These are phyloP conservation scores for Pipistrellus pygmaeus DNA, from an alignment of 2,797 vertebrate species.

Conservation along the genomic window DNA sequence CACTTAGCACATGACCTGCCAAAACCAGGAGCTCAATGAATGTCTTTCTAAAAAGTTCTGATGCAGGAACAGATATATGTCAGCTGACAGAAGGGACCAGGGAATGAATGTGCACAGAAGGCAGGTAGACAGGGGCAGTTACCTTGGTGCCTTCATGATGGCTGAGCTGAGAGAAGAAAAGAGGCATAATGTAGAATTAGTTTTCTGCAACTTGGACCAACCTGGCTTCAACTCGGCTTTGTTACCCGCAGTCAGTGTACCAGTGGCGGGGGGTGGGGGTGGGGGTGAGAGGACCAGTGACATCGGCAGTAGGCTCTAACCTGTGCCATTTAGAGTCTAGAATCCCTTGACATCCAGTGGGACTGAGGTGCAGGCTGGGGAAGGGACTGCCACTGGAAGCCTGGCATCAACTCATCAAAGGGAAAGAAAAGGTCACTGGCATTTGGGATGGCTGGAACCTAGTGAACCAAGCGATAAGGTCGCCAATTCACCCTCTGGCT, in stretches of 20 bases:
- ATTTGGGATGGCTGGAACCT: constrained; percentile 61
- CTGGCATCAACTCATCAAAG: constrained; percentile 24
- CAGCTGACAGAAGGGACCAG: not conserved
- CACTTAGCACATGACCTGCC: not conserved
- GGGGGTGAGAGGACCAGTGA: not conserved
- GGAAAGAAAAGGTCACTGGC: constrained; percentile 35
- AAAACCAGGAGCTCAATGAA: not conserved
- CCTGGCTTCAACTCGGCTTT: constrained; percentile 19
- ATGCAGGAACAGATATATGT: not conserved
- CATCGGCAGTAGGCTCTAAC: not conserved
- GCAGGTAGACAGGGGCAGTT: not conserved
- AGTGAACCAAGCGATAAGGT: constrained; percentile 10
- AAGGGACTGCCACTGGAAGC: not conserved
- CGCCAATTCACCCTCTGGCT: constrained; percentile 4
- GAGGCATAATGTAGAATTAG: not conserved
- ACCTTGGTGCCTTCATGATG: not conserved
- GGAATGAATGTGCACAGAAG: not conserved
- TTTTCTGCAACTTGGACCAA: not conserved
- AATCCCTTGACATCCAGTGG: not conserved
- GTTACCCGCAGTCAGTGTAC: not conserved
- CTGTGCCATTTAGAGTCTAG: not conserved
- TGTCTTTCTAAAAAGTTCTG: not conserved
- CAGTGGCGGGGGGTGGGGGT: too few species aligned
- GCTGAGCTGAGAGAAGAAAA: not conserved
- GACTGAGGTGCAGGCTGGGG: not conserved